Evolutionary conservation across 2,797 vertebrate species (phyloP).

Genomic region (Onychomys leucogaster): DNA sequence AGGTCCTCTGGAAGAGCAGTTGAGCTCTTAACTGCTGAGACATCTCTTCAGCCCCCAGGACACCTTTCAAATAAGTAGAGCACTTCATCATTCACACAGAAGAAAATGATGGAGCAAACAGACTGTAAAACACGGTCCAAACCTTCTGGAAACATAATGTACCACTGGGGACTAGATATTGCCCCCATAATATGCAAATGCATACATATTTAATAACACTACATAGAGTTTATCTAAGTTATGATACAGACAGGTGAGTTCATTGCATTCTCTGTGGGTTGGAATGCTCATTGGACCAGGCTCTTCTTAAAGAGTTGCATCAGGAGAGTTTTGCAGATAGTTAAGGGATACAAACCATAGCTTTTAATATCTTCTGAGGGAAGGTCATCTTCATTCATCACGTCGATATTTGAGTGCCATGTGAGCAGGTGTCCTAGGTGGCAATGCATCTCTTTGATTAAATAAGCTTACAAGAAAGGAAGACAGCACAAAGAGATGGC

Average conservation of each 20-base stretch:
- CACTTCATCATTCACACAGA: neutral
- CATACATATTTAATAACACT: constrained; percentile 5
- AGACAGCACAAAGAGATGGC: neutral
- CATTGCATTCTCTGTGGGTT: neutral
- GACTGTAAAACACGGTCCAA: constrained; percentile 12
- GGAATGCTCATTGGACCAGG: neutral
- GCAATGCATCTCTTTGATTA: neutral
- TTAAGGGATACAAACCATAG: neutral
- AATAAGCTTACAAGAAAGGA: neutral
- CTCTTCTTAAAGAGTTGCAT: constrained; percentile 41
- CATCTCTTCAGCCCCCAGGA: neutral
- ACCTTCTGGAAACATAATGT: neutral
- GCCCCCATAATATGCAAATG: neutral
- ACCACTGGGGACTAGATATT: neutral
- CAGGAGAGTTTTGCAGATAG: neutral
- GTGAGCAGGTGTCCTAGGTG: neutral
- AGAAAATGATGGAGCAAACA: constrained; percentile 37
- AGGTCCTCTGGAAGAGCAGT: neutral
- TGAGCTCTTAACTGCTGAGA: too few relatives aligned
- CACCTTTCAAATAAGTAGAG: constrained; percentile 36
- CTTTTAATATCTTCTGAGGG: neutral
- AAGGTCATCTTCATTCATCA: neutral
- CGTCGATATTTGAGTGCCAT: neutral
- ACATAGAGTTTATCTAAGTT: neutral
- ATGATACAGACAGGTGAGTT: neutral